Evolutionary conservation across 2,888 invertebrate genomes (phyloP), one percentile per base, ranked within the genome.

Genomic region (Osmoderma eremita): DNA sequence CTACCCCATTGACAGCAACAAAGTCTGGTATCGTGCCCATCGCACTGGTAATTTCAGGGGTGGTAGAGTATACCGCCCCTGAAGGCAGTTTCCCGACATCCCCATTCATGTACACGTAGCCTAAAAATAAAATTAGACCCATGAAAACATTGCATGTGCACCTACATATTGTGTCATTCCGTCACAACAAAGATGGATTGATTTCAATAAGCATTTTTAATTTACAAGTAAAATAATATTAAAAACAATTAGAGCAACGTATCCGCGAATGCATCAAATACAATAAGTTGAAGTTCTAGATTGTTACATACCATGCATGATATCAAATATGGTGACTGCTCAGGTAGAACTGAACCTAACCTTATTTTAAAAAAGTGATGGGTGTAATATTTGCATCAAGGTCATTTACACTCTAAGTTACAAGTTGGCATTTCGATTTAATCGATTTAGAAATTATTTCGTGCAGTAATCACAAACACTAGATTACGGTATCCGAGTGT

Each of bases 21-120:
- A 75, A 76, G 62, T 79, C 77, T 75, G 78, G 71, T 71, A 76
- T 74, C 69, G 76, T 72, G 69, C 76, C 78, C 69, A 75, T 72
- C 61, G 74, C 63, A 65, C 83, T 82, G 83, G 86, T 84, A 78
- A 87, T 83, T 81, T 90, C 89, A 86, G 89, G 87, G 87, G 88
- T 87, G 86, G 87, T 86, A 82, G 87, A 83, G 83, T 86, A 89
- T 80, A 88, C 87, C 85, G 87, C 87, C 86, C 88, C 88, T 84
- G 88, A 86, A 83, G 88, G 88, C 86, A 88, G 86, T 86, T 90
- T 90, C 83, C 88, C 89, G 85, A 90, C 87, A 87, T 91, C 91
- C 87, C 91, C 91, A 89, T 91, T 91, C 91, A 91, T 91, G 87
- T 89, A 91, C 85, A 89, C 89, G 86, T 88, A 88, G 83, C 90